phyloP scores from a whole-genome alignment of 2,888 invertebrate species.

The Hyposoter dolosus region DNA sequence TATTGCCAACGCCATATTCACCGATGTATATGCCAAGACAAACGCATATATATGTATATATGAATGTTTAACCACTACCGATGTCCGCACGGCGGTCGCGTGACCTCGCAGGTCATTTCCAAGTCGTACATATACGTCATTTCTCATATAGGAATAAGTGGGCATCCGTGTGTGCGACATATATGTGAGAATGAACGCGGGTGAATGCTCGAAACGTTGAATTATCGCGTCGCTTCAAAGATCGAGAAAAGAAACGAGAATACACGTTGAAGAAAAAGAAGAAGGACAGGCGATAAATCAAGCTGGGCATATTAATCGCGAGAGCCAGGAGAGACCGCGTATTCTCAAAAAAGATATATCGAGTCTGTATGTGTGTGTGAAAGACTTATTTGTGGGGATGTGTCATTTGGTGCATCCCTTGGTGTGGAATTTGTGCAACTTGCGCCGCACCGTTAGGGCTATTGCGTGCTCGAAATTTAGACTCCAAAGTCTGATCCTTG shows the following conservation, averaged over 20 bases:
- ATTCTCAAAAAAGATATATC: constrained; percentile 55
- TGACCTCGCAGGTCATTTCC: constrained; percentile 61
- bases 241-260: constrained; percentile 63
- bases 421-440: constrained; percentile 21
- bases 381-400: background rate
- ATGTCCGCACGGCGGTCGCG: constrained; percentile 62
- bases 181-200: constrained; percentile 18
- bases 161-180: background rate
- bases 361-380: background rate
- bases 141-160: constrained; percentile 21
- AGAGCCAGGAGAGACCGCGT: constrained; percentile 32
- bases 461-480: constrained; percentile 61
- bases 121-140: constrained; percentile 44
- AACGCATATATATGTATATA: constrained; percentile 10
- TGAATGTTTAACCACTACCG: constrained; percentile 37
- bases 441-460: constrained; percentile 19
- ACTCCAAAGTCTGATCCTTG: constrained; percentile 30
- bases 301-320: constrained; percentile 66
- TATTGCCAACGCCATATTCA: constrained; percentile 11
- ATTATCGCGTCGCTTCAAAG: constrained; percentile 72
- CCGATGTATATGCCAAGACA: constrained; percentile 12
- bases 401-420: background rate
- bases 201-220: constrained; percentile 66
- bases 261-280: constrained; percentile 59
- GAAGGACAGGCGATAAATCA: constrained; percentile 68